A percentile compares a stretch with the other conserved stretches of the same genome.
Conservation (phyloP, 1,140 invertebrate species). For the Aphelinus certus region DNA sequence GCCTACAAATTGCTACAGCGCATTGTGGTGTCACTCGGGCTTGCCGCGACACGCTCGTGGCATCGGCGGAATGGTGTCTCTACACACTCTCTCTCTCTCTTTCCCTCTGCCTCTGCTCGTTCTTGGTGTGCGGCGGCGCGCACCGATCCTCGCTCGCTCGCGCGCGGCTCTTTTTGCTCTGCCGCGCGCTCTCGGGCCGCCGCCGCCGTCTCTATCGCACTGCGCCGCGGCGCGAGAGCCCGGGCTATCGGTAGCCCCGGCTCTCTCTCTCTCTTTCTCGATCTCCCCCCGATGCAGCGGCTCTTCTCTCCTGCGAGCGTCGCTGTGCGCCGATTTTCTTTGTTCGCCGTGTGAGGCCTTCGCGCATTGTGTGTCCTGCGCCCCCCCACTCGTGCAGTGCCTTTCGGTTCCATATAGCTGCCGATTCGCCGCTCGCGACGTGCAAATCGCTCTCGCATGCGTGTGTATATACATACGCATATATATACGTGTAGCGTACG, state of each 20-base stretch:
- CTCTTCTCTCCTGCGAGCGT: constrained; percentile 10
- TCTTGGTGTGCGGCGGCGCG: background rate
- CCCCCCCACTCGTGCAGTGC: too few relatives aligned
- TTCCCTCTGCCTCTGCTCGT: constrained; percentile 4
- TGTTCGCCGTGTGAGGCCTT: constrained; percentile 34
- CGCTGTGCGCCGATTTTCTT: constrained; percentile 23
- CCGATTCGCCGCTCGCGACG: too few relatives aligned
- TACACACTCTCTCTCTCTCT: constrained; percentile 25
- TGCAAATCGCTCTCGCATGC: too few relatives aligned
- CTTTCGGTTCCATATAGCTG: too few relatives aligned
- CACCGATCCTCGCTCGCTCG: background rate
- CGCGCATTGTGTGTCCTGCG: background rate
- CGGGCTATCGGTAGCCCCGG: constrained; percentile 16
- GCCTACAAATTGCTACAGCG: constrained; percentile 68
- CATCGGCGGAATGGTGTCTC: constrained; percentile 66
- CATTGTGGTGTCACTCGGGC: constrained; percentile 66
- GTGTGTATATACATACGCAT: too few relatives aligned
- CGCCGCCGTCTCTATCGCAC: background rate
- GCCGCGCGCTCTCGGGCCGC: constrained; percentile 10
- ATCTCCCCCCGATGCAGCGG: background rate
- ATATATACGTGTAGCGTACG: too few relatives aligned
- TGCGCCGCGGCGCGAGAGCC: constrained; percentile 27
- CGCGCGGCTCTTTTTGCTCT: background rate
- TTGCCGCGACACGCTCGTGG: constrained; percentile 63
- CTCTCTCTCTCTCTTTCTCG: constrained; percentile 19